Percentiles rank a stretch among this genome's conserved stretches.
phyloP scores from a whole-genome alignment of 2,113 vertebrate genomes.

The Mustela nigripes region DNA sequence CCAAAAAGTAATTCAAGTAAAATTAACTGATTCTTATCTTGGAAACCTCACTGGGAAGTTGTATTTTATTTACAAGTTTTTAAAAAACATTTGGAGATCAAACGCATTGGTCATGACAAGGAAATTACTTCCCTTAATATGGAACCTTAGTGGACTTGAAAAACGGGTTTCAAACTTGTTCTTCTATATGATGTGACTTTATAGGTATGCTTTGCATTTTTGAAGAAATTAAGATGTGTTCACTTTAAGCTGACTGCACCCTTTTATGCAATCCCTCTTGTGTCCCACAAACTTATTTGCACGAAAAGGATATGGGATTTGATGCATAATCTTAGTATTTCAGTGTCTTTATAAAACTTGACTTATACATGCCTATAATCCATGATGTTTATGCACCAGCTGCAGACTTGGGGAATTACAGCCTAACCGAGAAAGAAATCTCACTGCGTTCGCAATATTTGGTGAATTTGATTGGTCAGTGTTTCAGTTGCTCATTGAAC shows the following conservation, averaged over 20 bases:
- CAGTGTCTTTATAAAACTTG: neutral
- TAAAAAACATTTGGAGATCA: neutral
- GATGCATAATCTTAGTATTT: neutral
- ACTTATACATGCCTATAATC: neutral
- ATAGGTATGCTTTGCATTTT: neutral
- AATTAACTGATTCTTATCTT: neutral
- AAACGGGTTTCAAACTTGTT: neutral
- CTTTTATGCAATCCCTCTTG: neutral
- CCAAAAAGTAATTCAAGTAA: constrained; percentile 20
- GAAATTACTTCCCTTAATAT: neutral
- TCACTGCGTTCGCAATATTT: neutral
- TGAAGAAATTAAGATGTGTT: constrained; percentile 38
- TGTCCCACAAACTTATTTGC: neutral
- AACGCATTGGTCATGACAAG: neutral
- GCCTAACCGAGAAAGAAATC: neutral
- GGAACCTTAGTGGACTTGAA: neutral
- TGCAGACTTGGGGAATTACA: neutral
- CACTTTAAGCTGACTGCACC: neutral
- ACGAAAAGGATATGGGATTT: neutral
- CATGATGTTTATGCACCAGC: neutral
- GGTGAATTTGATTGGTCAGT: neutral
- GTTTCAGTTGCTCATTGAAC: constrained; percentile 6
- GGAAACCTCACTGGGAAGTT: constrained; percentile 37
- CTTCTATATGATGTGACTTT: neutral
- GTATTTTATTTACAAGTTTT: neutral